A percentile compares a stretch with the other conserved stretches of the same genome.
These are phyloP conservation scores for Lacerta agilis DNA, from an alignment of 2,797 vertebrate genomes.

Conservation along the genomic window DNA sequence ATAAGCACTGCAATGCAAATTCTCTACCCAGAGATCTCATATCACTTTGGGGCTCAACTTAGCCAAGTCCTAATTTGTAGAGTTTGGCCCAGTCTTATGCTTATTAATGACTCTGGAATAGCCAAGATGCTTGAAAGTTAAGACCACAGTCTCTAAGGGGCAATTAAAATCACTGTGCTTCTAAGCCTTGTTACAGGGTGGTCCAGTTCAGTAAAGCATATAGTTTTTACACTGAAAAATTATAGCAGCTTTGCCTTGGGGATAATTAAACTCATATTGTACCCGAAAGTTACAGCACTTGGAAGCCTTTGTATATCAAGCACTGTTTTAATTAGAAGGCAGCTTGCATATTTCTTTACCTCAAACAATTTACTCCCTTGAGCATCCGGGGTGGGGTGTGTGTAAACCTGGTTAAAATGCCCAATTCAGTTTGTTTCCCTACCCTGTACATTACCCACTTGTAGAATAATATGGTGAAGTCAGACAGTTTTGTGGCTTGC, in stretches of 20 bases:
- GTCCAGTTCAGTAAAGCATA: slow-evolving; percentile 59
- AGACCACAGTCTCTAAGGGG: slow-evolving; percentile 53
- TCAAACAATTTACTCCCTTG: slow-evolving; percentile 44
- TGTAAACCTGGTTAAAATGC: slow-evolving; percentile 38
- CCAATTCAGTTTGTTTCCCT: background rate
- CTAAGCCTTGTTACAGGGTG: slow-evolving; percentile 54
- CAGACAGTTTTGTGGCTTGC: background rate
- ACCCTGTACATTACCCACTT: slow-evolving; percentile 45
- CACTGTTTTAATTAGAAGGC: slow-evolving; percentile 65
- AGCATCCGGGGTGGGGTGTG: slow-evolving; percentile 27
- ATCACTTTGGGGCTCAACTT: slow-evolving; percentile 1
- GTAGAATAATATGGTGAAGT: slow-evolving; percentile 42
- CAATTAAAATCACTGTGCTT: slow-evolving; percentile 54
- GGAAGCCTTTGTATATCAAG: slow-evolving; percentile 56
- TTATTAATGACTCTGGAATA: slow-evolving; percentile 51
- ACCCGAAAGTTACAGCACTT: slow-evolving; percentile 58
- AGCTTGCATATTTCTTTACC: slow-evolving; percentile 61
- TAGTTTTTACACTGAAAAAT: slow-evolving; percentile 46
- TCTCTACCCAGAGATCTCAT: background rate
- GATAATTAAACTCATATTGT: slow-evolving; percentile 66
- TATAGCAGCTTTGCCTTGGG: slow-evolving; percentile 54
- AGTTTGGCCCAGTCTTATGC: slow-evolving; percentile 51
- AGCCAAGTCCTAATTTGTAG: slow-evolving; percentile 34
- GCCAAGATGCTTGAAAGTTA: slow-evolving; percentile 63
- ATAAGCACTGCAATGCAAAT: background rate